Base-by-base conservation (phyloP, 2,113 vertebrate species). In the Rousettus leschenaultii region DNA sequence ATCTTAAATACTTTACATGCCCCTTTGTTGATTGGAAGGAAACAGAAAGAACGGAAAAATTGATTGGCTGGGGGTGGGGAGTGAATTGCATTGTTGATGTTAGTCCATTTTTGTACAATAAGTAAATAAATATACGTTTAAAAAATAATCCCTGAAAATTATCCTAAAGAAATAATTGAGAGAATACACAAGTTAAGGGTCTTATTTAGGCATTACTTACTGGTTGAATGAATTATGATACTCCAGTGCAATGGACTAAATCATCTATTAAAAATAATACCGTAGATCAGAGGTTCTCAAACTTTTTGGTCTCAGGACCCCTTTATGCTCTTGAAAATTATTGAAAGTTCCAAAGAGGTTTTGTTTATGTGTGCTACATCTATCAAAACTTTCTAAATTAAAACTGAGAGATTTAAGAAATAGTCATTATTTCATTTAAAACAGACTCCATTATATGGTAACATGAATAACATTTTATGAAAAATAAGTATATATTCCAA, bases 91-190 rank as follows among this genome's bases (percentile, higher is more conserved):
- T 89, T 80, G 51, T 68, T 83, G n/a, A 24, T 38, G 15, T 77
- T 40, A 35, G 21, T 78, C 59, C 70, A 84, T 70, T 84, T 78
- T 89, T 86, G 57, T 86, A 75, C 28, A 68, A 15, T 45, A 90
- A 66, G 35, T 24, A 66, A 74, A 45, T 45, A 63, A 74, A 24
- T 70, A n/a, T 48, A 43, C 15, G n/a, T 75, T 88, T 84, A 24
- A 33, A 77, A 95, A 96, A 70, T 63, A 65, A 84, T 19, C 51
- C 33, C 43, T 94, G 91, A 80, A 95, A 89, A 53, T 57, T 53
- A 89, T 24, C 38, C 40, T 74, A 43, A 68, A 84, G 66, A 80
- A 57, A 79, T 88, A 84, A 82, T 33, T 57, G 26, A 83, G 9
- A 28, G 2, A 70, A 16, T 35, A 89, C 57, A 51, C 15, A 92